Percentiles rank a stretch among this genome's conserved stretches.
Evolutionary conservation across 92 coral and sea anemone genomes (phyloP).

Genomic region (Phymanthus crucifer): DNA sequence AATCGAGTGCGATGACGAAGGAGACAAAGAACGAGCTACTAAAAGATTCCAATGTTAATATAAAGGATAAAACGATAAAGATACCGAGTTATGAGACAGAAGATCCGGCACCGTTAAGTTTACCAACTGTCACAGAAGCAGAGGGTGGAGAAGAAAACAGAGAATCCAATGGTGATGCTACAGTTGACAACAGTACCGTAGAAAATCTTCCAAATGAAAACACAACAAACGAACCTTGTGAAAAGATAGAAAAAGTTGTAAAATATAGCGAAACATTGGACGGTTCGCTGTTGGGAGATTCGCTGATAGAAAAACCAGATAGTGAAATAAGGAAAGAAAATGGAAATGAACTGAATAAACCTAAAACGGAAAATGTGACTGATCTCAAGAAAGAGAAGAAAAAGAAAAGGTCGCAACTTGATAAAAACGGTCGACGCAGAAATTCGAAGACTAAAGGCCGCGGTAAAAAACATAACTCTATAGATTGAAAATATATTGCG

Average conservation of each 20-base stretch:
- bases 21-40: neutral
- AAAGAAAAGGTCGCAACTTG: neutral
- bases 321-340: neutral
- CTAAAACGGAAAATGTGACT: neutral
- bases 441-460: constrained; percentile 9
- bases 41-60: neutral
- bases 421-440: constrained; percentile 2
- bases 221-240: neutral
- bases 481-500: neutral
- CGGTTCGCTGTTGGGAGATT: neutral
- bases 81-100: neutral
- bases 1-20: neutral
- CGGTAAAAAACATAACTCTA: constrained; percentile 8
- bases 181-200: neutral
- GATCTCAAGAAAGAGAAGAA: neutral
- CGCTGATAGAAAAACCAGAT: neutral
- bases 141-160: neutral
- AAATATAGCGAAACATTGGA: neutral
- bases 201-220: neutral
- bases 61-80: neutral
- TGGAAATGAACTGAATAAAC: neutral
- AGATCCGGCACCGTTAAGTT: neutral
- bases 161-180: neutral
- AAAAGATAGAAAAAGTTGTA: neutral
- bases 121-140: neutral